Evolutionary conservation across 2,113 vertebrate species (phyloP).

Genomic region (Pycnonotus jocosus): DNA sequence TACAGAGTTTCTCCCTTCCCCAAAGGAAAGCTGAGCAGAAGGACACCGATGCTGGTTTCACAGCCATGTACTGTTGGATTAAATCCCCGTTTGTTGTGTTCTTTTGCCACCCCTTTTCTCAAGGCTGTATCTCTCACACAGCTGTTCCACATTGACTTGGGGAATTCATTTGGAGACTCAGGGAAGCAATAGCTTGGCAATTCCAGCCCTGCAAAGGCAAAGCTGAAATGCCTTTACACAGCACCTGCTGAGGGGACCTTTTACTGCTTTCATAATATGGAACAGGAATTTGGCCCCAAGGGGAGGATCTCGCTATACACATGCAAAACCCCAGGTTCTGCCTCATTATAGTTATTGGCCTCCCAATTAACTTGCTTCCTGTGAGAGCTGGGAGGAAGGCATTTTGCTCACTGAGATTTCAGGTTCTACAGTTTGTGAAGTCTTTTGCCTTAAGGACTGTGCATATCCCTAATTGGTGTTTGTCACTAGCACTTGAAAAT

Average conservation of each 20-base stretch:
- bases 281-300: slow-evolving; percentile 68
- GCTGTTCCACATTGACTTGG: slow-evolving; percentile 46
- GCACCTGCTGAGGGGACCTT: slow-evolving; percentile 66
- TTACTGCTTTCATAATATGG: slow-evolving; percentile 64
- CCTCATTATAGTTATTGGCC: slow-evolving; percentile 60
- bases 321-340: slow-evolving; percentile 62
- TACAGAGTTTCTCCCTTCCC: neutral
- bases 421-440: neutral
- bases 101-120: slow-evolving; percentile 46
- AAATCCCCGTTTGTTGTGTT: slow-evolving; percentile 7
- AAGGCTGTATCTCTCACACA: slow-evolving; percentile 47
- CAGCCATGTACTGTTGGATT: slow-evolving; percentile 1
- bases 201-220: slow-evolving; percentile 34
- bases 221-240: slow-evolving; percentile 48
- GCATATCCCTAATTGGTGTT: neutral
- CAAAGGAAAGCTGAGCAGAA: neutral
- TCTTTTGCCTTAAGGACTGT: neutral
- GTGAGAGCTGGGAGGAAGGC: slow-evolving; percentile 48
- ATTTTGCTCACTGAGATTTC: slow-evolving; percentile 9
- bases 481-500: neutral
- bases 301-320: slow-evolving; percentile 41
- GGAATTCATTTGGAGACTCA: slow-evolving; percentile 42
- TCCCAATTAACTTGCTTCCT: slow-evolving; percentile 64
- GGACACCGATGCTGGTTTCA: neutral
- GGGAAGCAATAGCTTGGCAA: slow-evolving; percentile 50